Evolutionary conservation across 2,888 invertebrate species (phyloP), one percentile per base, ranked within the genome.

Genomic region (Phragmatobia fuliginosa): DNA sequence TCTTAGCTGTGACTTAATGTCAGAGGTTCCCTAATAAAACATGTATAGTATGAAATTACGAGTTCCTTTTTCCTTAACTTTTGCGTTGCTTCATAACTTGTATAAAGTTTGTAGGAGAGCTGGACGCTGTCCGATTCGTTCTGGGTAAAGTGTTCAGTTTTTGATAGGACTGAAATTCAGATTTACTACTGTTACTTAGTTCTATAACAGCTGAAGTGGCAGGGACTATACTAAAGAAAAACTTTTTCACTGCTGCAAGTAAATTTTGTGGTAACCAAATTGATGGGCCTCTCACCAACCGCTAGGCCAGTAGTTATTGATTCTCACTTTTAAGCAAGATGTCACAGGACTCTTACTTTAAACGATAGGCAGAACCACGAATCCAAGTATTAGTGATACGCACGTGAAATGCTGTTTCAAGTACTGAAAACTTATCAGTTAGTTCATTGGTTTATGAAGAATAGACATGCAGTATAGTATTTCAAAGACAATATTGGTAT

Each of bases 1-100:
- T 59, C 58, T 56, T 58, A 66, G 41, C 56, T 4, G 64, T 56
- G 7, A 36, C 65, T 56, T 56, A 52, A 64, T 64, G 63, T 25
- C 65, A 28, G 21, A 65, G 56, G 56, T 36, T 65, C 56, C 28
- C 21, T n/a, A 14, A 65, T 65, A 36, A 36, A 52, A 56, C 65
- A 36, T 25, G 36, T 64, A 63, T 31, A 45, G 33, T 49, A 33
- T 25, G 32, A n/a, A 62, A 38, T 62, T 41, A 62, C 21, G 41
- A 41, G 62, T 41, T 62, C 38, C 10, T 31, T 62, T 41, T 62
- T 62, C 7, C 33, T 28, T 32, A 21, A 64, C 62, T 62, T 28
- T 56, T 16, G 28, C 56, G 56, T 28, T 16, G 16, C 16, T 56
- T 16, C 28, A 56, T 56, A 56, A 56, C 56, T 56, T 56, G 28